Evolutionary conservation across 2,797 vertebrate genomes (phyloP), one percentile per base, ranked within the genome.

Genomic region (Urocyon cinereoargenteus): DNA sequence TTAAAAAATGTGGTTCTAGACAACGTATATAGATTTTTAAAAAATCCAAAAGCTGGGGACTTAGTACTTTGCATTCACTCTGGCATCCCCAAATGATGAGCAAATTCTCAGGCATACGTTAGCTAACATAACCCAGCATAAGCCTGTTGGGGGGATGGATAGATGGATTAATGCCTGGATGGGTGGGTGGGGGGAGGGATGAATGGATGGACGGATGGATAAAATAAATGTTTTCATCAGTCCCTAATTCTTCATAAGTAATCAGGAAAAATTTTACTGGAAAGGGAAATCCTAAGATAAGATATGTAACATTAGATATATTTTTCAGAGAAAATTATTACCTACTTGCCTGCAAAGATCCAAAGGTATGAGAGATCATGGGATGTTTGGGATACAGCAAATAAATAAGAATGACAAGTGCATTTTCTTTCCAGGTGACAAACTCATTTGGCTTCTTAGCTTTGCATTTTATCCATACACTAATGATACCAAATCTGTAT

Each of bases 321-420:
- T 66, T 94, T 81, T 87, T 62, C 10, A 53, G 21, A 72, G n/a
- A 87, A 93, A 92, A 68, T 13, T 86, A 70, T 75, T 77, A 55
- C 28, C 51, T 55, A 70, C 31, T 18, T 18, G 10, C 22, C 9
- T 66, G 12, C 6, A 49, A 81, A n/a, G 14, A 2, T 73, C 10
- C 5, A 59, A 22, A 49, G 26, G 8, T 14, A 34, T 55, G 19
- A 82, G 21, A 57, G 66, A 45, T 9, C 22, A 22, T 36, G 31
- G 24, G 55, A 55, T 45, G 10, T n/a, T 26, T 28, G 45, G 24
- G 19, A 83, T 10, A 49, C 36, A 45, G 45, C 16, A 81, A 88
- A 51, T 51, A 51, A 61, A 36, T 68, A 34, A 81, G 7, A 85
- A 85, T 45, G 66, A 34, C 1, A 13, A 11, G 14, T 13, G 5